phyloP scores from a whole-genome alignment of 2,888 invertebrate genomes.

The Carcina quercana region DNA sequence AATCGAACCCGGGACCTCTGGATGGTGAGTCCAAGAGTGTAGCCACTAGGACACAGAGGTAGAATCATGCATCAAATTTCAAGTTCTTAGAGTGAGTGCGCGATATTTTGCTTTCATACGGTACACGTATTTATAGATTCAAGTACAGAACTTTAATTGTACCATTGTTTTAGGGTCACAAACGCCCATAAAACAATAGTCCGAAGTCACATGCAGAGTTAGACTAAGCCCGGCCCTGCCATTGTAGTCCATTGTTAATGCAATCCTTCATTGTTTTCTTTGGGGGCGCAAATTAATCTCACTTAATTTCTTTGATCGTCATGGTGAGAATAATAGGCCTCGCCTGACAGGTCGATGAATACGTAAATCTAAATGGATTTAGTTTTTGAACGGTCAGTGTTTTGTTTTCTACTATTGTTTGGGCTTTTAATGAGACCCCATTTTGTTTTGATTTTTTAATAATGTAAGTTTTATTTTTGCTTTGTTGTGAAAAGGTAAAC shows the following conservation, averaged over 20 bases:
- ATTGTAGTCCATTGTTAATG: slow-evolving; percentile 53
- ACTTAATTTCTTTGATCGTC: slow-evolving; percentile 66
- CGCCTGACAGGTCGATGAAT: slow-evolving; percentile 50
- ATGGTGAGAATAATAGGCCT: slow-evolving; percentile 48
- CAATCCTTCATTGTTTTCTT: slow-evolving; percentile 53
- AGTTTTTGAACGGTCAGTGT: background rate
- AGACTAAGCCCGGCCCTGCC: slow-evolving; percentile 47
- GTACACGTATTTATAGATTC: no score
- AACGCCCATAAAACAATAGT: slow-evolving; percentile 56
- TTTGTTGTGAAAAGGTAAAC: background rate
- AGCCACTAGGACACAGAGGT: no score
- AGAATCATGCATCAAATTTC: no score
- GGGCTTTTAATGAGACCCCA: background rate
- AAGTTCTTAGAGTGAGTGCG: no score
- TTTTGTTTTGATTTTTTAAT: background rate
- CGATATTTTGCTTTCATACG: no score
- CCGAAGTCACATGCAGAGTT: slow-evolving; percentile 70
- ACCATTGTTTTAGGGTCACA: slow-evolving; percentile 55
- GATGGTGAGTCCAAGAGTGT: no score
- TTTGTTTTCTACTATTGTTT: background rate
- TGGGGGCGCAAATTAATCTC: slow-evolving; percentile 67
- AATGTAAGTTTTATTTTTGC: background rate
- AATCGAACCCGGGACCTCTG: no score
- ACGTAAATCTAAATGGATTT: slow-evolving; percentile 42
- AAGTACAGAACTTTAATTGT: no score